Evolutionary conservation across 2,113 vertebrate genomes (phyloP).

Genomic region (Lamprologus callipterus): DNA sequence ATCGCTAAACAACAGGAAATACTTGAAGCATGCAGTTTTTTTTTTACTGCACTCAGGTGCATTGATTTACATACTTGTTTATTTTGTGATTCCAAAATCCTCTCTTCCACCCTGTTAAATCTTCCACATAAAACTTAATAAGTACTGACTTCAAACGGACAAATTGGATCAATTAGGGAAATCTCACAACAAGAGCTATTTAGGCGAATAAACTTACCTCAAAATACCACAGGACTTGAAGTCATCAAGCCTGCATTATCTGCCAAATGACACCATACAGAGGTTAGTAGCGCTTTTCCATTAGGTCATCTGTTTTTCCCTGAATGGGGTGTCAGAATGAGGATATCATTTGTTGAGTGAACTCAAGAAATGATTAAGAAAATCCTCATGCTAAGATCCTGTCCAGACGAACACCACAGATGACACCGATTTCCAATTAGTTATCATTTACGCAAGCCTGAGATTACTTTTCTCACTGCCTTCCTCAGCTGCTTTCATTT

Average conservation of each 20-base stretch:
- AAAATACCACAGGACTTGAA: conserved; percentile 20
- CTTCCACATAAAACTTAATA: conserved; percentile 66
- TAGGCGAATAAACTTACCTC: conserved; percentile 14
- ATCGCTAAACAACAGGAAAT: conserved; percentile 48
- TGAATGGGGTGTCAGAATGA: background rate
- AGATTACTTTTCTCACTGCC: background rate
- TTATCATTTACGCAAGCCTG: conserved; percentile 36
- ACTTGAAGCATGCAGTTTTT: conserved; percentile 14
- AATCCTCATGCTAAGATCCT: background rate
- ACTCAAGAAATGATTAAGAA: background rate
- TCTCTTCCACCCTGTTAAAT: conserved; percentile 41
- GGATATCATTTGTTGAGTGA: conserved; percentile 3
- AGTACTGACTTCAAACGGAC: conserved; percentile 51
- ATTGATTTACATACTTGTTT: conserved; percentile 63
- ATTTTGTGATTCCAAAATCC: conserved; percentile 53
- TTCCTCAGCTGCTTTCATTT: conserved; percentile 39
- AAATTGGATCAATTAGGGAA: conserved; percentile 59
- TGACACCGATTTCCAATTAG: conserved; percentile 41
- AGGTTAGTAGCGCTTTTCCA: conserved; percentile 50
- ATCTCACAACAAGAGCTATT: conserved; percentile 44
- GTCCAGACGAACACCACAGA: conserved; percentile 20
- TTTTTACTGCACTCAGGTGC: conserved; percentile 69
- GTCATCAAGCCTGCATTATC: conserved; percentile 16
- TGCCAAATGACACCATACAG: conserved; percentile 55
- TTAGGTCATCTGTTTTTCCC: conserved; percentile 60